Conservation (phyloP, 2,888 invertebrate species). For the Auanema sp. region DNA sequence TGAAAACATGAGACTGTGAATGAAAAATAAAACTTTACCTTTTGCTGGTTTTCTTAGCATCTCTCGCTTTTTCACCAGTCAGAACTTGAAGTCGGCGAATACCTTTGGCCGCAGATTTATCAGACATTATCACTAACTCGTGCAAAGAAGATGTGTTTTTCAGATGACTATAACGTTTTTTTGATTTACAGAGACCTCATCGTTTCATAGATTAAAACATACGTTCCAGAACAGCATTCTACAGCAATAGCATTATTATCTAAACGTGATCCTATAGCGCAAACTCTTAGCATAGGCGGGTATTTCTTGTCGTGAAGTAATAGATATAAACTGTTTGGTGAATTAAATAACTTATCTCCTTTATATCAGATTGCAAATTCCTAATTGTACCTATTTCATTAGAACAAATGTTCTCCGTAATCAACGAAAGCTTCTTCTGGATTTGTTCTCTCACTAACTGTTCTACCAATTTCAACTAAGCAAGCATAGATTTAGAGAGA, state of each 20-base stretch:
- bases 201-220: too few species aligned
- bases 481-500: too few species aligned
- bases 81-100: conserved; percentile 25
- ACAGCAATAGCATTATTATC: conserved; percentile 10
- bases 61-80: conserved; percentile 22
- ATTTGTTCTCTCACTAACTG: background rate
- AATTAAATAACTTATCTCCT: background rate
- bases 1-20: too few species aligned
- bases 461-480: background rate
- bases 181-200: background rate
- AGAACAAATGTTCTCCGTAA: too few species aligned
- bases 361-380: conserved; percentile 24
- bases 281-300: too few species aligned
- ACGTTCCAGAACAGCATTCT: conserved; percentile 35
- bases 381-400: conserved; percentile 15
- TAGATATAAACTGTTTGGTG: too few species aligned
- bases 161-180: conserved; percentile 18
- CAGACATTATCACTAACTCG: conserved; percentile 22
- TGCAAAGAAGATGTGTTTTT: conserved; percentile 9
- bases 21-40: too few species aligned
- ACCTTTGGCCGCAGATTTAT: conserved; percentile 23
- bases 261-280: too few species aligned
- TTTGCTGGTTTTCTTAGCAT: too few species aligned
- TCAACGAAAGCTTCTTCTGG: too few species aligned
- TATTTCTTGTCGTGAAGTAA: too few species aligned